Percentiles rank a stretch among this genome's conserved stretches.
Conservation (phyloP, 2,797 vertebrate genomes). For the Apogon talboti region DNA sequence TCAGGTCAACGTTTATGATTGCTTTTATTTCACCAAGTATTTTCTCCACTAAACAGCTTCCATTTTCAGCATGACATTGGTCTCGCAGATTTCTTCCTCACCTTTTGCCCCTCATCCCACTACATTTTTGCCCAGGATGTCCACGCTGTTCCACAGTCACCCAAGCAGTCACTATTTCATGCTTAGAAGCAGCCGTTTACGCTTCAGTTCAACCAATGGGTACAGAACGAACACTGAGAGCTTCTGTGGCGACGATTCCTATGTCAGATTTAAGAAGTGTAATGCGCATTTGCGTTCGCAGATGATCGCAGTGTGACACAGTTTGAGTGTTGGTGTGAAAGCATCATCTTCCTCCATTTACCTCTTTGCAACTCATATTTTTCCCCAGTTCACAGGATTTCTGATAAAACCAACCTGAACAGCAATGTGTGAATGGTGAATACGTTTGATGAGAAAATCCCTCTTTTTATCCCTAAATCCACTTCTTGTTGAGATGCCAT, state of each 20-base stretch:
- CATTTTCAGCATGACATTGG: constrained; percentile 9
- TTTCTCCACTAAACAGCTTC: constrained; percentile 19
- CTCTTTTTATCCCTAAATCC: constrained; percentile 67
- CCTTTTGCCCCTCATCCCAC: constrained; percentile 30
- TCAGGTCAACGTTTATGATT: constrained; percentile 7
- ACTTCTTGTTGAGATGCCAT: constrained; percentile 70
- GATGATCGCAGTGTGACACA: constrained; percentile 33
- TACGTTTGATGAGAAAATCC: constrained; percentile 64
- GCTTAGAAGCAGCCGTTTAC: constrained; percentile 54
- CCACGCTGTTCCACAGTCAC: constrained; percentile 43
- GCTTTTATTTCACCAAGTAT: constrained; percentile 1
- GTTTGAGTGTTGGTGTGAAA: constrained; percentile 45
- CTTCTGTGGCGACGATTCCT: constrained; percentile 45
- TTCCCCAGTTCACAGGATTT: constrained; percentile 38
- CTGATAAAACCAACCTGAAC: constrained; percentile 57
- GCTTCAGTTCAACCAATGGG: constrained; percentile 53
- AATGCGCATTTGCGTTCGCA: constrained; percentile 42
- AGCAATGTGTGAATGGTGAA: constrained; percentile 59
- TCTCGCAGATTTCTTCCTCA: constrained; percentile 22
- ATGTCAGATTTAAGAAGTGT: constrained; percentile 49
- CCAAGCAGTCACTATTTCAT: constrained; percentile 46
- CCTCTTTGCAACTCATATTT: constrained; percentile 28
- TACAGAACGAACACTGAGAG: constrained; percentile 45
- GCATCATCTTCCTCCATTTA: background rate
- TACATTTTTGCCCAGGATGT: constrained; percentile 29